These are phyloP conservation scores for Etia nguti DNA, from an alignment of 2,113 vertebrate species.

Conservation along the genomic window DNA sequence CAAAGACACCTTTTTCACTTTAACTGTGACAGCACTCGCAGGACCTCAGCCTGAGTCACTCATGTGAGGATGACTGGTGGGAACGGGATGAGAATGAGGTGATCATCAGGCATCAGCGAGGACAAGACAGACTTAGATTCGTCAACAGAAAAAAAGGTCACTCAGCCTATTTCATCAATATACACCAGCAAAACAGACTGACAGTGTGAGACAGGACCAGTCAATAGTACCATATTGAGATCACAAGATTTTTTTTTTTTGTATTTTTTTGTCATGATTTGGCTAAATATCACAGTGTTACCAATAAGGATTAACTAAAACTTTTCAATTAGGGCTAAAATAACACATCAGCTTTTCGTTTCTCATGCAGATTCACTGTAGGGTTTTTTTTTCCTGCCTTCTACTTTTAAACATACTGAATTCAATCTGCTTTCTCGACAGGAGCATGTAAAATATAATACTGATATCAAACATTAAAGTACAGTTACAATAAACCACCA, in stretches of 20 bases:
- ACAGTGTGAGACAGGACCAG: constrained; percentile 47
- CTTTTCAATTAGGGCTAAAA: constrained; percentile 42
- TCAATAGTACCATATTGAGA: constrained; percentile 58
- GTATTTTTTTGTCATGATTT: constrained; percentile 12
- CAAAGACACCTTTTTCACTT: constrained; percentile 20
- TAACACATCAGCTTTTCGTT: constrained; percentile 8
- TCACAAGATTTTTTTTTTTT: constrained; percentile 41
- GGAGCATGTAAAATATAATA: constrained; percentile 47
- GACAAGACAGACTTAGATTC: constrained; percentile 5
- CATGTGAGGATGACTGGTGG: constrained; percentile 29
- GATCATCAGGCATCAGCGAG: constrained; percentile 30
- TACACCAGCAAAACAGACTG: constrained; percentile 45
- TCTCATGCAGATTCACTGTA: constrained; percentile 51
- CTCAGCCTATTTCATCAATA: constrained; percentile 48
- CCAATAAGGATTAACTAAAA: constrained; percentile 58
- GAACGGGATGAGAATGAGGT: constrained; percentile 32
- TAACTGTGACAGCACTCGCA: constrained; percentile 27
- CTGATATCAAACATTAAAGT: constrained; percentile 56
- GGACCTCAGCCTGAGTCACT: constrained; percentile 19
- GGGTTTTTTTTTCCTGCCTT: constrained; percentile 2
- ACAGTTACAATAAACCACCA: constrained; percentile 58
- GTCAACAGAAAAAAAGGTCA: constrained; percentile 34
- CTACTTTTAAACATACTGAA: constrained; percentile 38
- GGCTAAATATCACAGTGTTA: constrained; percentile 69
- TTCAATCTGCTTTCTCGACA: constrained; percentile 11